phyloP scores from a whole-genome alignment of 1,140 invertebrate species.

The Aphidius gifuensis region DNA sequence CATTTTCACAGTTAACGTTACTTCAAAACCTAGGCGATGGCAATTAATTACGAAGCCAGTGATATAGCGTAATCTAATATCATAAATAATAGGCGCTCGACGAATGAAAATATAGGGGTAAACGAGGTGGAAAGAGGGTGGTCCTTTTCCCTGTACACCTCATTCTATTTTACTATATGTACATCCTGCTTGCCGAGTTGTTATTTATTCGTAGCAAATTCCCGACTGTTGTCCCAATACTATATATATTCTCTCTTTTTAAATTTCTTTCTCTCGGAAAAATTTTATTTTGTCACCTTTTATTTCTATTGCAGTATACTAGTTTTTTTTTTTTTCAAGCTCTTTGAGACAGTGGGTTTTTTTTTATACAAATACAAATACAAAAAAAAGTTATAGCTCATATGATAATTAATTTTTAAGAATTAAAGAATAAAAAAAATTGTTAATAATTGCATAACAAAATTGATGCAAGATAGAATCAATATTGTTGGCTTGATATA shows the following conservation, averaged over 20 bases:
- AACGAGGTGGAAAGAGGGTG: too few species aligned
- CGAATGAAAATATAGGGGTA: background rate
- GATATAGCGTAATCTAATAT: slow-evolving; percentile 38
- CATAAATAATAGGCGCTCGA: slow-evolving; percentile 38
- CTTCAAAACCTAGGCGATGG: slow-evolving; percentile 29
- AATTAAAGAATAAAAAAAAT: too few species aligned
- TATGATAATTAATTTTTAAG: too few species aligned
- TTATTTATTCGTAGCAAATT: slow-evolving; percentile 36
- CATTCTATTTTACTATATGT: slow-evolving; percentile 16
- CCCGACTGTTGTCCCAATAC: slow-evolving; percentile 11
- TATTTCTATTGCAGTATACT: too few species aligned
- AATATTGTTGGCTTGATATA: too few species aligned
- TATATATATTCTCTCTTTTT: too few species aligned
- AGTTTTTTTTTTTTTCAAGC: background rate
- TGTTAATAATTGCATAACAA: too few species aligned
- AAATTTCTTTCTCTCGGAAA: too few species aligned
- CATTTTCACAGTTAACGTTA: slow-evolving; percentile 34
- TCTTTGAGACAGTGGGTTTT: background rate
- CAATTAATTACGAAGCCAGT: slow-evolving; percentile 40
- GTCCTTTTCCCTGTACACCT: background rate
- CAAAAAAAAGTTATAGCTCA: too few species aligned
- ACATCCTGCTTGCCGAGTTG: slow-evolving; percentile 23
- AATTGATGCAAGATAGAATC: too few species aligned
- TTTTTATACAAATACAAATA: too few species aligned
- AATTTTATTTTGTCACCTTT: too few species aligned